Conservation (phyloP, 2,888 invertebrate genomes). For the Prosopocoilus inquinatus region DNA sequence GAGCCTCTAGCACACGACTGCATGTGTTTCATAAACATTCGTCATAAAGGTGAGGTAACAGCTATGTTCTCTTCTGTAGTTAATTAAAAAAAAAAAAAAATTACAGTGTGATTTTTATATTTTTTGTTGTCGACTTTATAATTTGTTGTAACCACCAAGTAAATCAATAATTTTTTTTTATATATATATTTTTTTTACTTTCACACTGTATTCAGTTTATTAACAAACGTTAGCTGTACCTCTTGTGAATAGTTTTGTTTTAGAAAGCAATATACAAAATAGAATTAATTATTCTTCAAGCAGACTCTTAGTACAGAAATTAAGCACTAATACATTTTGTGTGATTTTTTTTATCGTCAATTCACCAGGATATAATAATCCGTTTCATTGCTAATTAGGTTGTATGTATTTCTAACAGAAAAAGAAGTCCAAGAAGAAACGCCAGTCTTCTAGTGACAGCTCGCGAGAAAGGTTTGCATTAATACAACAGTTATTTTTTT, state of each 20-base stretch:
- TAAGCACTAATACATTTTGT: background rate
- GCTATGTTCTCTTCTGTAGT: conserved; percentile 2
- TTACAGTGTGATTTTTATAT: background rate
- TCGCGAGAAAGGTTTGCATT: conserved; percentile 53
- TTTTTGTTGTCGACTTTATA: too few relatives aligned
- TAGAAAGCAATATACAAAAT: background rate
- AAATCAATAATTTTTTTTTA: too few relatives aligned
- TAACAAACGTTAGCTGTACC: conserved; percentile 3
- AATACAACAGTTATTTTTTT: conserved; percentile 10
- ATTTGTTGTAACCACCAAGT: too few relatives aligned
- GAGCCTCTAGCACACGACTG: conserved; percentile 42
- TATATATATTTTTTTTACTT: background rate
- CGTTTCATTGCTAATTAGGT: background rate
- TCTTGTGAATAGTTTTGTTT: background rate
- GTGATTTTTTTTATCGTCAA: background rate
- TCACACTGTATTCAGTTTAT: background rate
- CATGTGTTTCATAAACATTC: conserved; percentile 38
- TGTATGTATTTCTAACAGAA: conserved; percentile 49
- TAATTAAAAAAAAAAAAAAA: background rate
- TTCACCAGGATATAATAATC: background rate
- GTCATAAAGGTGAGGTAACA: conserved; percentile 7
- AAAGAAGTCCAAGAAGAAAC: conserved; percentile 59
- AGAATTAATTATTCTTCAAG: background rate
- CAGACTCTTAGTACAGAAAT: background rate
- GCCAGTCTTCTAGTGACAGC: conserved; percentile 55